phyloP scores from a whole-genome alignment of 2,797 vertebrate species.

The Pseudopleuronectes americanus region DNA sequence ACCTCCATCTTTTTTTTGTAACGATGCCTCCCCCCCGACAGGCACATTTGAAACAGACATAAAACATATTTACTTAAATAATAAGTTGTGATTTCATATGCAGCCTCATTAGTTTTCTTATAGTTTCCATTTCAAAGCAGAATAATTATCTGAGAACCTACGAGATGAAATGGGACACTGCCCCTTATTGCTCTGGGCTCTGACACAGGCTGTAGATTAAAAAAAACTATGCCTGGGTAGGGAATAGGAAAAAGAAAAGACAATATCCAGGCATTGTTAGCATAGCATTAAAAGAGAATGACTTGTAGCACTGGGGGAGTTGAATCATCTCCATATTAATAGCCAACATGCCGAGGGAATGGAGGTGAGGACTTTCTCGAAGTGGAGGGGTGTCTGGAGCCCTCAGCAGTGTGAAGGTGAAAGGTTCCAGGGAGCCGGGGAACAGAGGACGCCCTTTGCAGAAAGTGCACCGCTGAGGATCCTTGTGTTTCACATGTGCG shows the following conservation, averaged over 20 bases:
- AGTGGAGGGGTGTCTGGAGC: conserved; percentile 28
- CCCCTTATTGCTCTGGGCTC: conserved; percentile 75
- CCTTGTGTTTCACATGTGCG: conserved; percentile 13
- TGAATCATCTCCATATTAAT: conserved; percentile 79
- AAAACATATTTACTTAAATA: conserved; percentile 5
- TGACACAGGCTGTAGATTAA: conserved; percentile 69
- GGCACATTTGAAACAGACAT: neutral
- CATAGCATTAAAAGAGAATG: conserved; percentile 77
- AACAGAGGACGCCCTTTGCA: conserved; percentile 46
- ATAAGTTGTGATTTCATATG: conserved; percentile 25
- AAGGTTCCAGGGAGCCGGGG: conserved; percentile 28
- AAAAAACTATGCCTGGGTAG: conserved; percentile 60
- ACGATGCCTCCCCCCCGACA: neutral
- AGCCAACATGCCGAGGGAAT: conserved; percentile 67
- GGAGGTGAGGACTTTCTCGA: conserved; percentile 55
- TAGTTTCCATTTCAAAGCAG: conserved; percentile 73
- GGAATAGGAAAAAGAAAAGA: conserved; percentile 58
- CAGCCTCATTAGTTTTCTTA: conserved; percentile 27
- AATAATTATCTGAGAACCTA: conserved; percentile 80
- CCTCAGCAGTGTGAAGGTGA: conserved; percentile 51
- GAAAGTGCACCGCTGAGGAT: conserved; percentile 1
- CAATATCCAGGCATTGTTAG: conserved; percentile 79
- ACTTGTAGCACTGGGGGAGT: conserved; percentile 73
- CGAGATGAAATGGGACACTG: conserved; percentile 75
- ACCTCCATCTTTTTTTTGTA: neutral